Evolutionary conservation across 2,113 vertebrate genomes (phyloP), one percentile per base, ranked within the genome.

Genomic region (Pterocles burchelli): DNA sequence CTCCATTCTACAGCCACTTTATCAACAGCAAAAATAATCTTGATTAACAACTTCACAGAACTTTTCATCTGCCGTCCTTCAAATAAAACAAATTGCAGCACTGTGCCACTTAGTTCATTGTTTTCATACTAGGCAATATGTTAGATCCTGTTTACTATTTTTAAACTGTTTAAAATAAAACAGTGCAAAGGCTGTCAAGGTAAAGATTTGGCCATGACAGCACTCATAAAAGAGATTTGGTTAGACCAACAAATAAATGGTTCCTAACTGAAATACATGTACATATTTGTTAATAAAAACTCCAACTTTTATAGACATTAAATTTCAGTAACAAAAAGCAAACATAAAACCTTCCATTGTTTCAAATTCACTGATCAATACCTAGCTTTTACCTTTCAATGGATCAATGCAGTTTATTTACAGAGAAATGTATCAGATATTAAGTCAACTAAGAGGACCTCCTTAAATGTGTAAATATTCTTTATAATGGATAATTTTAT

Each of bases 81-180:
- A 38, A 36, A 85, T 48, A 63, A 84, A 84, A 51, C 20, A 49
- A 13, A 66, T 25, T 1, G 0, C 25, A 67, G 87, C 38, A 31
- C 48, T 18, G 17, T 43, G n/a, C 15, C 88, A 45, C 41, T 34
- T 49, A 73, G 31, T 54, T 91, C 54, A 49, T 28, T 95, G 52
- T 85, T 92, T 95, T 66, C 75, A 83, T 89, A 72, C 36, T 55
- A 85, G 20, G 29, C 55, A 80, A 74, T 55, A 66, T 38, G 85
- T 70, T 59, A 72, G 73, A 87, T 73, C 46, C 72, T 76, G 43
- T 11, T 72, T 55, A 82, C 85, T 88, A 82, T 88, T 94, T 97
- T 95, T 93, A 77, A 95, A 89, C 22, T 87, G 80, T 54, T 97
- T 88, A 96, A 97, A 96, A 93, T 86, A 95, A 96, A 93, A 90